phyloP scores from a whole-genome alignment of 1,140 invertebrate species.

The Leptoteleia sp. region DNA sequence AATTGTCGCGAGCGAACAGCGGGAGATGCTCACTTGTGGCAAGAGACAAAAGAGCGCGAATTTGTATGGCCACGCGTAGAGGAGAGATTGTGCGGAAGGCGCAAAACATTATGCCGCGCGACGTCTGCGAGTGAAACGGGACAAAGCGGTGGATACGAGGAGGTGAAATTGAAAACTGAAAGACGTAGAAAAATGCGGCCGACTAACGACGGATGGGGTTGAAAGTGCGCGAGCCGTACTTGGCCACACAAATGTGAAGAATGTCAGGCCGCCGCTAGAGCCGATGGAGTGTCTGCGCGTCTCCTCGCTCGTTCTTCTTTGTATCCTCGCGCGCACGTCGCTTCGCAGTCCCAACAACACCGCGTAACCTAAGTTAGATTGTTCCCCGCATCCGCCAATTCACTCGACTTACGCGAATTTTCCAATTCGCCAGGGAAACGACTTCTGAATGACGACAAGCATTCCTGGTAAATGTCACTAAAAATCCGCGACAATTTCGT shows the following conservation, averaged over 20 bases:
- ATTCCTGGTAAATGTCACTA: too few species aligned
- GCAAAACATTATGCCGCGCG: conserved; percentile 67
- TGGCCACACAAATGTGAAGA: conserved; percentile 74
- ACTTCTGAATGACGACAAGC: too few species aligned
- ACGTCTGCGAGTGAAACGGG: conserved; percentile 38
- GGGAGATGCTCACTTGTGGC: conserved; percentile 21
- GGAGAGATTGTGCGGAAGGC: conserved; percentile 60
- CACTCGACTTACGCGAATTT: too few species aligned
- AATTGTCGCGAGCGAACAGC: conserved; percentile 29
- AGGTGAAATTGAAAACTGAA: conserved; percentile 45
- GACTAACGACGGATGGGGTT: conserved; percentile 71
- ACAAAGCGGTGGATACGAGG: conserved; percentile 43
- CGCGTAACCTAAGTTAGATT: too few species aligned
- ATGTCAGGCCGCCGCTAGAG: conserved; percentile 72
- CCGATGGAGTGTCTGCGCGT: conserved; percentile 75
- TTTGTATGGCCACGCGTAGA: conserved; percentile 73
- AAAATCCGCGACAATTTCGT: too few species aligned
- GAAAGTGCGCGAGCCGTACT: conserved; percentile 67
- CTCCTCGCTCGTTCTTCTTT: too few species aligned
- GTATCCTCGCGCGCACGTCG: too few species aligned
- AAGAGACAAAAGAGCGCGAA: conserved; percentile 68
- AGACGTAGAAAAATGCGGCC: conserved; percentile 53
- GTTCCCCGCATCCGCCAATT: too few species aligned
- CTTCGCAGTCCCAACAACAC: too few species aligned
- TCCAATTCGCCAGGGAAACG: too few species aligned